Evolutionary conservation across 2,888 invertebrate genomes (phyloP).

Genomic region (Synanthedon tipuliformis): DNA sequence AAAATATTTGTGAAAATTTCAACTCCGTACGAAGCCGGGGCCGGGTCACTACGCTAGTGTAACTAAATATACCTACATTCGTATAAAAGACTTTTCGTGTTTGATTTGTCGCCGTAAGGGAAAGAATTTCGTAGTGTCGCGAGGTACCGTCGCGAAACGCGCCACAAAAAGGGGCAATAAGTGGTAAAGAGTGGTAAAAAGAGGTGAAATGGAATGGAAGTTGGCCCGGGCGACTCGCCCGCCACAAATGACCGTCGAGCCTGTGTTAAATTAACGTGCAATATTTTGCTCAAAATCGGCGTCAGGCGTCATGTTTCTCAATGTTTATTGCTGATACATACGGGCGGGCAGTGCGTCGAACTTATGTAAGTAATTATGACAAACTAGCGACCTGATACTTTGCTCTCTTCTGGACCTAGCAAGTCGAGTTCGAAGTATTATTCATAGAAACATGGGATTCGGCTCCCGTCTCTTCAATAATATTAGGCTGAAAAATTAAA

Average conservation of each 20-base stretch:
- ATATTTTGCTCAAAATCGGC: slow-evolving; percentile 65
- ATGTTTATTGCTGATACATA: slow-evolving; percentile 44
- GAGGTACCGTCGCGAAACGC: slow-evolving; percentile 31
- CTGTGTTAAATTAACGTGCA: slow-evolving; percentile 68
- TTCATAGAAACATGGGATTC: too few species aligned
- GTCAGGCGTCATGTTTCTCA: slow-evolving; percentile 59
- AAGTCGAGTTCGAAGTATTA: too few species aligned
- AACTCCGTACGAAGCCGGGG: too few species aligned
- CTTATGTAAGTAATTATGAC: not conserved
- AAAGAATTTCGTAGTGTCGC: slow-evolving; percentile 26
- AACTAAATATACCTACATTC: too few species aligned
- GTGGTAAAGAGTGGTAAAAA: slow-evolving; percentile 32
- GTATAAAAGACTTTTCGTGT: too few species aligned
- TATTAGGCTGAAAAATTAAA: too few species aligned
- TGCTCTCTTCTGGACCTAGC: too few species aligned
- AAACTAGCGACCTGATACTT: too few species aligned
- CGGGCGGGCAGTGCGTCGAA: slow-evolving; percentile 10
- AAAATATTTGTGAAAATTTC: too few species aligned
- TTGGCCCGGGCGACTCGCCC: slow-evolving; percentile 11
- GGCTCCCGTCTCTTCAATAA: too few species aligned
- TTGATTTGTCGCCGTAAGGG: slow-evolving; percentile 3
- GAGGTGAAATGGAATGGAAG: slow-evolving; percentile 13
- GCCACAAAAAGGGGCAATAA: slow-evolving; percentile 23
- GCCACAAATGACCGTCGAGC: slow-evolving; percentile 50
- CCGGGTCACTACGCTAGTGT: too few species aligned